Base-by-base conservation (phyloP, 2,113 vertebrate species). In the Diphyllodes magnificus region DNA sequence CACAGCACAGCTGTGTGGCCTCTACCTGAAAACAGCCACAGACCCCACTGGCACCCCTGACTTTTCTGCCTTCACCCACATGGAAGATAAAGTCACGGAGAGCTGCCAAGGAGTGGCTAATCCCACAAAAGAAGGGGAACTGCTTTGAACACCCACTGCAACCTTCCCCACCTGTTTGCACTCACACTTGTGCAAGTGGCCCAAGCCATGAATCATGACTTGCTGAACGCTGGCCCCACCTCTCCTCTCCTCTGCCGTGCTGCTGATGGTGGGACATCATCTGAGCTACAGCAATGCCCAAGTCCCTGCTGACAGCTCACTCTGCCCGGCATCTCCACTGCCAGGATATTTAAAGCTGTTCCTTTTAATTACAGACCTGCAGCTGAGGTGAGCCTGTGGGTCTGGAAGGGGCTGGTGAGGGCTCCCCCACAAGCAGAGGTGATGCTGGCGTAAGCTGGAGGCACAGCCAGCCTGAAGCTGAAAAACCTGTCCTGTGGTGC, bases 261-360 rank as follows among this genome's bases (percentile, higher is more conserved):
- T 66, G 56, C 11, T 39, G 60, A 7, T 64, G 39, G 39, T 13
- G 30, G 44, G 61, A 75, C 17, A 31, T 1, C 6, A 53, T 15
- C 49, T 12, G 44, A 39, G 50, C n/a, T 35, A 22, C 0, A 0
- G 27, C 39, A 9, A 13, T 17, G 9, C 0, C 24, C 1, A 3
- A 9, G 24, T 14, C 13, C 30, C 63, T 71, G 53, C 85, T 33
- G 37, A 49, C n/a, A 83, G 40, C 19, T 42, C 0, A 0, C 53
- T 37, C 40, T 24, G n/a, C 23, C 14, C 70, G 14, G 9, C 15
- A 1, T 13, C 73, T 44, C 70, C 2, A 1, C 22, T 35, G 19
- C 2, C 5, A 39, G 66, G 40, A 17, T 49, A 47, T 35, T 64
- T 88, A 86, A 72, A 83, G 33, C 17, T 69, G 18, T 25, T 63